Evolutionary conservation across 2,797 vertebrate species (phyloP).

Genomic region (Allobates femoralis): DNA sequence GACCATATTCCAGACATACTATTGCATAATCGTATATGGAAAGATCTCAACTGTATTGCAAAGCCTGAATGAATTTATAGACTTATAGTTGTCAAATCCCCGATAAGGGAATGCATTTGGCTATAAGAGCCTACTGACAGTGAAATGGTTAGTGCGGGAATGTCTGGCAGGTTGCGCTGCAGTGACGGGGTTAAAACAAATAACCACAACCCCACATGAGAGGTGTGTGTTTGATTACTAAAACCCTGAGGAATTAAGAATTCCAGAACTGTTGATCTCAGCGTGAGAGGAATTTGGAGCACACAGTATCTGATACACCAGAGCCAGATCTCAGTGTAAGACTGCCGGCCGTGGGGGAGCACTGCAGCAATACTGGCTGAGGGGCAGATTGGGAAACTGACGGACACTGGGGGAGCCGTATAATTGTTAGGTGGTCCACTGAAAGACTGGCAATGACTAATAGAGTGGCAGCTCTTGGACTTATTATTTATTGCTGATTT

Average conservation of each 20-base stretch:
- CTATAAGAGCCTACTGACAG: neutral
- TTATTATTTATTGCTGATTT: neutral
- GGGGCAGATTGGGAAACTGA: constrained; percentile 50
- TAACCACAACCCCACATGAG: constrained; percentile 58
- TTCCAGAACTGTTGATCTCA: constrained; percentile 63
- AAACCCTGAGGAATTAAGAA: constrained; percentile 56
- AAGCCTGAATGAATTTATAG: constrained; percentile 1
- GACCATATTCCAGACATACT: constrained; percentile 29
- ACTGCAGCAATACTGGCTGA: constrained; percentile 53
- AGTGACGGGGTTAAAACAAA: constrained; percentile 55
- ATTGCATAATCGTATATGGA: constrained; percentile 12
- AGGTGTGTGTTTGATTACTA: constrained; percentile 62
- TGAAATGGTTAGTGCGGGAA: constrained; percentile 38
- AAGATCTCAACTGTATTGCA: constrained; percentile 9
- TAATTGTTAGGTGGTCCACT: constrained; percentile 47
- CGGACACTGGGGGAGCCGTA: constrained; percentile 38
- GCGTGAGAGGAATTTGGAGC: constrained; percentile 61
- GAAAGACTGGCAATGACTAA: constrained; percentile 28
- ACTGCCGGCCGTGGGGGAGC: constrained; percentile 52
- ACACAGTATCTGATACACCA: constrained; percentile 58
- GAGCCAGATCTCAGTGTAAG: constrained; percentile 57
- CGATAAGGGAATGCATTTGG: neutral
- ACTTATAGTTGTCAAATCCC: neutral
- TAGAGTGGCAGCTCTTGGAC: neutral
- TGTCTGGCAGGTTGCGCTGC: constrained; percentile 37